Percentiles rank a stretch among this genome's conserved stretches.
Conservation (phyloP, 2,888 invertebrate species). For the Pimpla rufipes region DNA sequence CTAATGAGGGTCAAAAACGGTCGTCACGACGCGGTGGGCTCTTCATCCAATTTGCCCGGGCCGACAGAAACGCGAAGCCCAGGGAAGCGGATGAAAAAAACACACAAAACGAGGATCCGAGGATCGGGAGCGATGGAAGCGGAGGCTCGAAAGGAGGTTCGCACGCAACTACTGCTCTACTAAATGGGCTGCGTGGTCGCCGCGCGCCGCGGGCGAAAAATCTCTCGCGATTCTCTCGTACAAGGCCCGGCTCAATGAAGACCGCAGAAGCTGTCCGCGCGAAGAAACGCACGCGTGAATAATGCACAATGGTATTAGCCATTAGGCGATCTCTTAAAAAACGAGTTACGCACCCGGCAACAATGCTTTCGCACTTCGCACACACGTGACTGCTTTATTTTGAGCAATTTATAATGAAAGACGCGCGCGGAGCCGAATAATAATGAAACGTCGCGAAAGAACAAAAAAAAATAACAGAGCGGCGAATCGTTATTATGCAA, state of each 20-base stretch:
- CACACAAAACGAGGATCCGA: slow-evolving; percentile 28
- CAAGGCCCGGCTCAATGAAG: slow-evolving; percentile 12
- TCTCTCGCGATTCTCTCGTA: not conserved
- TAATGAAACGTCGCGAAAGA: not conserved
- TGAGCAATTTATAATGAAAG: not conserved
- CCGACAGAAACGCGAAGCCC: slow-evolving; percentile 52
- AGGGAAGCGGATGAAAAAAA: slow-evolving; percentile 38
- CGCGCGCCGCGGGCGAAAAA: not conserved
- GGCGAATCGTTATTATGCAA: not conserved
- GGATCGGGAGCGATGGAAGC: slow-evolving; percentile 12
- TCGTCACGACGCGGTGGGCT: slow-evolving; percentile 34
- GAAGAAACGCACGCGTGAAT: not conserved
- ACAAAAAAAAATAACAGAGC: not conserved
- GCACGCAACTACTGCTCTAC: slow-evolving; percentile 21
- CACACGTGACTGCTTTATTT: not conserved
- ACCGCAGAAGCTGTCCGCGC: not conserved
- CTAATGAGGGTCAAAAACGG: slow-evolving; percentile 71
- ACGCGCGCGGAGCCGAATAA: too few species aligned
- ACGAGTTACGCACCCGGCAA: too few species aligned
- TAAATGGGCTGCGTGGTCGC: slow-evolving; percentile 6
- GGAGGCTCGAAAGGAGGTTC: slow-evolving; percentile 8
- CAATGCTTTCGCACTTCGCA: not conserved
- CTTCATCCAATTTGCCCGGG: slow-evolving; percentile 48
- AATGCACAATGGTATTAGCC: not conserved
- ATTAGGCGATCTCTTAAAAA: not conserved